A percentile compares a stretch with the other conserved stretches of the same genome.
Evolutionary conservation across 2,797 vertebrate genomes (phyloP).

Genomic region (Falco biarmicus): DNA sequence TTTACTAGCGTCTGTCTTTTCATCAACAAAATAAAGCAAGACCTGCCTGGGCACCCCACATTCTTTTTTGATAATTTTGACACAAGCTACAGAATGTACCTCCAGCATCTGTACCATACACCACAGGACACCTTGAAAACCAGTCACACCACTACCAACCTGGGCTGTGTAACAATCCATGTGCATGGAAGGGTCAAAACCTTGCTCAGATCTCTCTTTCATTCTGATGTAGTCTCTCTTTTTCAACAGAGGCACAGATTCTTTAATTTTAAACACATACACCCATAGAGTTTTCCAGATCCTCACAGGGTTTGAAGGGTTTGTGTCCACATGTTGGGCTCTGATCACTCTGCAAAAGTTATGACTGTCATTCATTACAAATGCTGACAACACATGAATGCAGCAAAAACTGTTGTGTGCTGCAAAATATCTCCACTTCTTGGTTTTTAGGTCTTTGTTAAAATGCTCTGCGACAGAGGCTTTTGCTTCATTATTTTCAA

Average conservation of each 20-base stretch:
- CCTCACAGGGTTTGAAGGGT: not conserved
- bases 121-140: not conserved
- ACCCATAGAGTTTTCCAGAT: not conserved
- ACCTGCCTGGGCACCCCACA: not conserved
- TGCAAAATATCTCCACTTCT: not conserved
- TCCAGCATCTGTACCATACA: not conserved
- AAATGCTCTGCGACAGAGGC: not conserved
- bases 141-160: not conserved
- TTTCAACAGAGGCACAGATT: not conserved
- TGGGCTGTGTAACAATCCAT: not conserved
- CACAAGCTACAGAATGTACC: not conserved
- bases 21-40: not conserved
- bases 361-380: not conserved
- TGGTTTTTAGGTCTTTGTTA: not conserved
- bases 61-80: not conserved
- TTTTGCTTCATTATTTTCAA: not conserved
- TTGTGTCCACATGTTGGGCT: not conserved
- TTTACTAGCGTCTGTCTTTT: not conserved
- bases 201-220: not conserved
- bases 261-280: not conserved
- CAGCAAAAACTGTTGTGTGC: not conserved
- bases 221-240: not conserved
- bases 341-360: not conserved
- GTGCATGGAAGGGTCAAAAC: not conserved
- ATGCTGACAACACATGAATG: not conserved